Conservation (phyloP, 2,888 invertebrate species). For the Escarpia spicata region DNA sequence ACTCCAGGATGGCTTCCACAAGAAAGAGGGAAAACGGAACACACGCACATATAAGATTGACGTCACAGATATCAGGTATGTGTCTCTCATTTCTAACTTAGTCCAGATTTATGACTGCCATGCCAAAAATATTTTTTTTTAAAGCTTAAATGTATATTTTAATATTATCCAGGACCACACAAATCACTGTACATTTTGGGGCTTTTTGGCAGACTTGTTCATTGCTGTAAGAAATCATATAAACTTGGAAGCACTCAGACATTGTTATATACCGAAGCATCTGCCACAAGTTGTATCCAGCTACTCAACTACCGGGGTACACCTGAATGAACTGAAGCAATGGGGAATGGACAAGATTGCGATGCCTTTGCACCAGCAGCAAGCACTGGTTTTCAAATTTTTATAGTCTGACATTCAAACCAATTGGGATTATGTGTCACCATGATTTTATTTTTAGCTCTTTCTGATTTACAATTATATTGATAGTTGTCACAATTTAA, state of each 20-base stretch:
- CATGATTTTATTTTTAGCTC: too few relatives aligned
- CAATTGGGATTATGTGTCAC: too few relatives aligned
- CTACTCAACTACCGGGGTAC: neutral
- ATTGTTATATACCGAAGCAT: too few relatives aligned
- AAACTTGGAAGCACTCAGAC: too few relatives aligned
- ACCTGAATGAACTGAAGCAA: neutral
- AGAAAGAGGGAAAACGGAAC: slow-evolving; percentile 22
- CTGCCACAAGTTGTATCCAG: neutral
- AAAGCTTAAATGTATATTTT: neutral
- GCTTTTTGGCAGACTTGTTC: neutral
- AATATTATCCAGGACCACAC: neutral
- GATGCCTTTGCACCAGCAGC: neutral
- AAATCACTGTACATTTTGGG: neutral
- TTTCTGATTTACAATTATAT: too few relatives aligned
- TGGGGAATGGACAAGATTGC: neutral
- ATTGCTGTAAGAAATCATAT: neutral
- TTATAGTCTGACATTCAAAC: too few relatives aligned
- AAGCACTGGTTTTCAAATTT: neutral
- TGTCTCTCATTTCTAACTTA: neutral
- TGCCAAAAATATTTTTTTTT: neutral
- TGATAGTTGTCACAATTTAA: too few relatives aligned
- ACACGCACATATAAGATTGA: neutral
- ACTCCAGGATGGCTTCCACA: slow-evolving; percentile 78
- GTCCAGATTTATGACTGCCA: neutral
- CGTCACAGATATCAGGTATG: slow-evolving; percentile 22